Percentiles rank a stretch among this genome's conserved stretches.
Evolutionary conservation across 2,113 vertebrate genomes (phyloP).

Genomic region (Leptosomus discolor): DNA sequence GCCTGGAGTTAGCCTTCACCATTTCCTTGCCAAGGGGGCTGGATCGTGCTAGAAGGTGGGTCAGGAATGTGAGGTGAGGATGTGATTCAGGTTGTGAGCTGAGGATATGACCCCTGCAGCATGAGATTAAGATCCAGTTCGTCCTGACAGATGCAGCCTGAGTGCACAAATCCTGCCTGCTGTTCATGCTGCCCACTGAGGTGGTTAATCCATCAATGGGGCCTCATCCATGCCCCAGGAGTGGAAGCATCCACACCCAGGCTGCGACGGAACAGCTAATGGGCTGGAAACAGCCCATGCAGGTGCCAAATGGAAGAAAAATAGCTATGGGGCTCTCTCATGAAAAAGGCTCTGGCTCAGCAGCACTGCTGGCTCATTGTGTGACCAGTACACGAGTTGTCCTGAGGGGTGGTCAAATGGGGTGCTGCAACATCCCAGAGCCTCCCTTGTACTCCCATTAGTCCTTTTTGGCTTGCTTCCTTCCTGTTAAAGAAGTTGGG

Average conservation of each 20-base stretch:
- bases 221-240: not conserved
- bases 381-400: rapidly evolving
- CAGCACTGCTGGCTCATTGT: not conserved
- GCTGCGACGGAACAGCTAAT: not conserved
- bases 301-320: not conserved
- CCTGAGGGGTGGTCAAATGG: not conserved
- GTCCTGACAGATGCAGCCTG: not conserved
- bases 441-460: not conserved
- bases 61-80: not conserved
- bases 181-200: constrained; percentile 4
- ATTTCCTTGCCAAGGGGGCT: not conserved
- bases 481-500: not conserved
- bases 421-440: not conserved
- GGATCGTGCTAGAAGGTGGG: not conserved
- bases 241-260: constrained; percentile 21
- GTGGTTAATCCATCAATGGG: constrained; percentile 29
- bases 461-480: not conserved
- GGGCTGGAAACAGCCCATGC: not conserved
- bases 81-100: not conserved
- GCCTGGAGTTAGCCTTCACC: not conserved
- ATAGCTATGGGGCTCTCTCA: not conserved
- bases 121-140: not conserved
- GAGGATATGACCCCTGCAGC: constrained; percentile 1
- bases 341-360: not conserved
- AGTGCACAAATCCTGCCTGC: not conserved